Conservation (phyloP, 1,140 invertebrate genomes). For the Drosophila elegans region DNA sequence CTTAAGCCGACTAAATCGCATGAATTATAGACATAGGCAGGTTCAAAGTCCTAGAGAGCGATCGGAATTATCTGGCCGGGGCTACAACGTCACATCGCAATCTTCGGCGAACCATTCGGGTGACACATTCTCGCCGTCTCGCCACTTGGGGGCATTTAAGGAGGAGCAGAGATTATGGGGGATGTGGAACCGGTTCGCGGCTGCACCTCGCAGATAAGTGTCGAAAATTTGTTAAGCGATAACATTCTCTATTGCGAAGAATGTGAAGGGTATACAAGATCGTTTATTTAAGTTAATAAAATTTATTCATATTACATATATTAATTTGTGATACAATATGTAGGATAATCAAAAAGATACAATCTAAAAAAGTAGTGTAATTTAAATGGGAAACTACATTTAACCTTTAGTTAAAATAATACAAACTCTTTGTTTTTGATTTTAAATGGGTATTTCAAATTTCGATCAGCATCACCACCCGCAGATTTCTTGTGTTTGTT, state of each 20-base stretch:
- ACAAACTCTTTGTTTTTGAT: background rate
- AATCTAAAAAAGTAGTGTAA: too few relatives aligned
- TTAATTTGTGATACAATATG: too few relatives aligned
- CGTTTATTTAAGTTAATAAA: too few relatives aligned
- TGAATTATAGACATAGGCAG: constrained; percentile 28
- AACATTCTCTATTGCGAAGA: constrained; percentile 21
- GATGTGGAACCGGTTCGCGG: constrained; percentile 52
- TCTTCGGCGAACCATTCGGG: constrained; percentile 56
- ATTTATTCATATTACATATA: too few relatives aligned
- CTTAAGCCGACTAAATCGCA: constrained; percentile 9
- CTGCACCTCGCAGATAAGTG: constrained; percentile 43
- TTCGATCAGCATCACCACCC: constrained; percentile 5
- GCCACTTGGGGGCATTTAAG: constrained; percentile 28
- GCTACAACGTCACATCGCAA: constrained; percentile 59
- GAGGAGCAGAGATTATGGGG: background rate
- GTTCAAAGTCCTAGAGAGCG: constrained; percentile 70
- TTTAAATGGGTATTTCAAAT: background rate
- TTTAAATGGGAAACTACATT: too few relatives aligned
- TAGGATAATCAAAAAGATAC: too few relatives aligned
- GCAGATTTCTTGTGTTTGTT: constrained; percentile 10
- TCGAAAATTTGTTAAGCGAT: constrained; percentile 44
- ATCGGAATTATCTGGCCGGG: constrained; percentile 62
- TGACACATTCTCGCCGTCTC: constrained; percentile 64
- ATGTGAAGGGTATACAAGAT: background rate
- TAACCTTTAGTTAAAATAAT: background rate